Evolutionary conservation across 2,113 vertebrate genomes (phyloP).

Genomic region (Phycodurus eques): DNA sequence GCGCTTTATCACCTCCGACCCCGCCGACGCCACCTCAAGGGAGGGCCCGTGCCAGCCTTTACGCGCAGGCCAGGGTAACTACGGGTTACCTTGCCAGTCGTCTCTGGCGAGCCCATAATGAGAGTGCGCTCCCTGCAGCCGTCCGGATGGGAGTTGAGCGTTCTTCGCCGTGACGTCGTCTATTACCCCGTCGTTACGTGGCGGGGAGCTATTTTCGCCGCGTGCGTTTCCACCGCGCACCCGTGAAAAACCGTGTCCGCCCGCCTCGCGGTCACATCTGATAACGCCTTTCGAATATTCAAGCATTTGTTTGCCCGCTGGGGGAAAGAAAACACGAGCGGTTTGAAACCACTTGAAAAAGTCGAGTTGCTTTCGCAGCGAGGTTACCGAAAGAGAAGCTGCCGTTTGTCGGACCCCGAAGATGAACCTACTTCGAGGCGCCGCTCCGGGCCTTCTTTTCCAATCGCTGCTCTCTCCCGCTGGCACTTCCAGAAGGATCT

Average conservation of each 20-base stretch:
- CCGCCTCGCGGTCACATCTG: conserved; percentile 24
- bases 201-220: conserved; percentile 49
- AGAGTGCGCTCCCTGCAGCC: conserved; percentile 39
- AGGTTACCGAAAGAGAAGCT: not conserved
- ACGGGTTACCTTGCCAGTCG: conserved; percentile 52
- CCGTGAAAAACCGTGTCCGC: conserved; percentile 47
- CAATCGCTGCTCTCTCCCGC: conserved; percentile 26
- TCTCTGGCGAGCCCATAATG: conserved; percentile 61
- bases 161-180: conserved; percentile 56
- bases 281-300: conserved; percentile 23
- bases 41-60: conserved; percentile 56
- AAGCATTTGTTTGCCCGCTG: conserved; percentile 34
- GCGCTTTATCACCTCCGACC: conserved; percentile 30
- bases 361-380: not conserved
- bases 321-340: not conserved
- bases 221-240: conserved; percentile 50
- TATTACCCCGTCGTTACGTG: conserved; percentile 60
- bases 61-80: conserved; percentile 55
- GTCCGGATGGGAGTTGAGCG: conserved; percentile 49
- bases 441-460: conserved; percentile 32
- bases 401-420: not conserved
- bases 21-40: conserved; percentile 23
- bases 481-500: conserved; percentile 23
- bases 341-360: too few relatives aligned
- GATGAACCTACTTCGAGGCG: conserved; percentile 9